Conservation (phyloP, 2,113 vertebrate species). For the Centropristis striata region DNA sequence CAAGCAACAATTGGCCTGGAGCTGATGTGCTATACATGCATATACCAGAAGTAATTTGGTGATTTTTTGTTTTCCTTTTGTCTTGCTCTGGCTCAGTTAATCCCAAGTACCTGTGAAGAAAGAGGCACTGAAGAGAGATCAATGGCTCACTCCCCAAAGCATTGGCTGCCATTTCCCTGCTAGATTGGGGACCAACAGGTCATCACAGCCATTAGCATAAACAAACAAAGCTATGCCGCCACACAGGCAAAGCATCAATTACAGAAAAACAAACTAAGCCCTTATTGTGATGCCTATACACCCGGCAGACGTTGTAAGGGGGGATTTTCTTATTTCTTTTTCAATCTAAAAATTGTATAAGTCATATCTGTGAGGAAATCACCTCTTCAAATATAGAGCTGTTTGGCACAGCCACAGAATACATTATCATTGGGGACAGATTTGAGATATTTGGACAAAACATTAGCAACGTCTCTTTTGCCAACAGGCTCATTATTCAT, state of each 20-base stretch:
- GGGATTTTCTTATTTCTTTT: background rate
- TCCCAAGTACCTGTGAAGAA: slow-evolving; percentile 71
- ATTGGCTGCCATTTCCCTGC: slow-evolving; percentile 81
- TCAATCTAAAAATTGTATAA: slow-evolving; percentile 59
- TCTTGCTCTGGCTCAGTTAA: slow-evolving; percentile 70
- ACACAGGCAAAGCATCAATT: slow-evolving; percentile 75
- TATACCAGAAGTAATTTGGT: slow-evolving; percentile 22
- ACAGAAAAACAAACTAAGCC: slow-evolving; percentile 78
- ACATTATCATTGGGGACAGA: slow-evolving; percentile 79
- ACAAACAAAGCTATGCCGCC: slow-evolving; percentile 79
- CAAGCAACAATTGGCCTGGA: slow-evolving; percentile 49
- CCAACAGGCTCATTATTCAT: slow-evolving; percentile 82
- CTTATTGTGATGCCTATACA: slow-evolving; percentile 68
- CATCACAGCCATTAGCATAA: slow-evolving; percentile 84
- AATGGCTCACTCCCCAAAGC: slow-evolving; percentile 80
- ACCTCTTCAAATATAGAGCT: slow-evolving; percentile 63
- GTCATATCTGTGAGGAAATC: slow-evolving; percentile 70
- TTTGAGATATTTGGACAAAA: slow-evolving; percentile 80
- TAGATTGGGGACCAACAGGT: slow-evolving; percentile 84
- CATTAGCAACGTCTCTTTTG: slow-evolving; percentile 78
- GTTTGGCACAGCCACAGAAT: slow-evolving; percentile 70
- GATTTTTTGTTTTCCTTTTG: slow-evolving; percentile 53
- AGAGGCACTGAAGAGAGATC: slow-evolving; percentile 78
- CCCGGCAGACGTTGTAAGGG: slow-evolving; percentile 58
- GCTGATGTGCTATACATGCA: slow-evolving; percentile 47